Percentiles rank a stretch among this genome's conserved stretches.
Evolutionary conservation across 2,113 vertebrate species (phyloP).

Genomic region (Proterorhinus semilunaris): DNA sequence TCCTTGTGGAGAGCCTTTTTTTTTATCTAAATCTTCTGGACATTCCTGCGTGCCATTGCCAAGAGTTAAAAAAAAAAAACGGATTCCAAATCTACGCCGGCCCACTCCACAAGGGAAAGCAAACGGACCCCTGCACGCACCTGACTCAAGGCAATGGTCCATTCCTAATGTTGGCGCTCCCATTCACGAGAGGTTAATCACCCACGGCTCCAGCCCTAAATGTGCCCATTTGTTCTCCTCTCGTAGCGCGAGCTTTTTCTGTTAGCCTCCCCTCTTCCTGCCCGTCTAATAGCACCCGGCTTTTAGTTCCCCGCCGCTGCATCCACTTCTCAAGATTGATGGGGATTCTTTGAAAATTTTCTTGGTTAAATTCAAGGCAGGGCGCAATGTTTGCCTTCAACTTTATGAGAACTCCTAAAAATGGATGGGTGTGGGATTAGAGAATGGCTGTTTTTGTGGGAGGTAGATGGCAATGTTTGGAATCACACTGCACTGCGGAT

Average conservation of each 20-base stretch:
- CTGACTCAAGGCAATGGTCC: conserved; percentile 54
- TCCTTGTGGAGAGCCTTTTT: conserved; percentile 31
- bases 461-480: conserved; percentile 6
- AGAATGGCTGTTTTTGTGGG: conserved; percentile 29
- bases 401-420: conserved; percentile 37
- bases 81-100: conserved; percentile 62
- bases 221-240: conserved; percentile 47
- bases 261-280: not conserved
- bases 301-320: conserved; percentile 13
- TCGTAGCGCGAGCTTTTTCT: conserved; percentile 6
- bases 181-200: conserved; percentile 60
- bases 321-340: conserved; percentile 36
- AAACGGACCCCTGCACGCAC: conserved; percentile 42
- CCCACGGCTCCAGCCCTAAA: conserved; percentile 47
- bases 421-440: conserved; percentile 34
- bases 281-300: conserved; percentile 10
- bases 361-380: conserved; percentile 40
- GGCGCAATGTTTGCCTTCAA: conserved; percentile 37
- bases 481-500: conserved; percentile 8
- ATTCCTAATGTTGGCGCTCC: conserved; percentile 57
- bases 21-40: conserved; percentile 47
- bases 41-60: conserved; percentile 54
- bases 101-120: conserved; percentile 52
- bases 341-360: conserved; percentile 44
- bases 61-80: conserved; percentile 39